Percentiles rank a stretch among this genome's conserved stretches.
Conservation (phyloP, 1,140 invertebrate species). For the Sycophila sp. region DNA sequence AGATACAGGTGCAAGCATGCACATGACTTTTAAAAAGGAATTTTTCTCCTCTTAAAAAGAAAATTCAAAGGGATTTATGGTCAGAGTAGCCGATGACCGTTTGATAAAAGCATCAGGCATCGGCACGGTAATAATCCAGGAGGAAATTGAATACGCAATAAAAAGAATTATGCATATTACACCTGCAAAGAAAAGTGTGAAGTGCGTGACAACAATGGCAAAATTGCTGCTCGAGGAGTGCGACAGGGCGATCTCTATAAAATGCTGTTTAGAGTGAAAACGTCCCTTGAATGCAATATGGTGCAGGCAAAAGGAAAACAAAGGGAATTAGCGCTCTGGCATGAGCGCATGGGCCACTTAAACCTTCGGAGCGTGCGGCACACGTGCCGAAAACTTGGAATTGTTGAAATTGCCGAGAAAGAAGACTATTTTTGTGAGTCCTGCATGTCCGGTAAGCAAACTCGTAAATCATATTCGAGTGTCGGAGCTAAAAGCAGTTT, state of each 20-base stretch:
- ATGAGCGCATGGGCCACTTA: slow-evolving; percentile 9
- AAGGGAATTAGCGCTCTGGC: slow-evolving; percentile 13
- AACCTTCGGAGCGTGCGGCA: background rate
- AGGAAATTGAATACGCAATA: slow-evolving; percentile 13
- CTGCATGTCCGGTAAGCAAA: background rate
- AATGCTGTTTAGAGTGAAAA: slow-evolving; percentile 26
- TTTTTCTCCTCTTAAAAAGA: background rate
- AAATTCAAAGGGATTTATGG: too few species aligned
- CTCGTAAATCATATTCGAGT: background rate
- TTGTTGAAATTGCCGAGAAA: background rate
- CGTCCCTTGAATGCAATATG: background rate
- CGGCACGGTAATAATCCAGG: slow-evolving; percentile 18
- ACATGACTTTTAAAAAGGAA: background rate
- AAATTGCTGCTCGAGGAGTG: background rate
- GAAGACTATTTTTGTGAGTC: background rate
- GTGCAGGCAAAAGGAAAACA: background rate
- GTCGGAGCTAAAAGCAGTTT: too few species aligned
- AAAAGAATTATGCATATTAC: slow-evolving; percentile 20
- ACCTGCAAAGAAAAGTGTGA: background rate
- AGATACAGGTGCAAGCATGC: background rate
- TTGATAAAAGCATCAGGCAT: background rate
- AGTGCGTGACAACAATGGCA: background rate
- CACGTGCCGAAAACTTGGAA: background rate
- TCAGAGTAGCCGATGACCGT: background rate
- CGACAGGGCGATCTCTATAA: slow-evolving; percentile 12